Percentiles rank a stretch among this genome's conserved stretches.
These are phyloP conservation scores for Ctenochaetus hawaiiensis DNA, from an alignment of 2,797 vertebrate genomes.

Conservation along the genomic window DNA sequence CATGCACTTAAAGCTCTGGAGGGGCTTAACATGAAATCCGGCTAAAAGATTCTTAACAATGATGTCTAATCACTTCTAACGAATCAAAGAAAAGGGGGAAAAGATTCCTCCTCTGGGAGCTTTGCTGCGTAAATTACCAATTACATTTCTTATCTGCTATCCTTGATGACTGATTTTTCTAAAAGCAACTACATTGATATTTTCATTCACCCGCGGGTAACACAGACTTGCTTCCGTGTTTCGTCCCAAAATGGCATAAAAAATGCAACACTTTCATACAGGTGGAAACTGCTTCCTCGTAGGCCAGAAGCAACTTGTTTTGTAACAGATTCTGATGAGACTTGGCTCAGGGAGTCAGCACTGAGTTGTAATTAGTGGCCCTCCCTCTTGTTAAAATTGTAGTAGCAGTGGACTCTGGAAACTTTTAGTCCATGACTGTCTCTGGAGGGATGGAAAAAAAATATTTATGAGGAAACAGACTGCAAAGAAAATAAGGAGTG, in stretches of 20 bases:
- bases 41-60: constrained; percentile 63
- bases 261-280: constrained; percentile 34
- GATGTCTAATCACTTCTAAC: constrained; percentile 70
- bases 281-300: constrained; percentile 38
- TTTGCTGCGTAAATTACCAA: constrained; percentile 43
- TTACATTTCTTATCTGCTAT: constrained; percentile 45
- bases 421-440: constrained; percentile 16
- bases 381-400: constrained; percentile 42
- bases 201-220: background rate
- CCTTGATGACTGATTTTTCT: constrained; percentile 30
- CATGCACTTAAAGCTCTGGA: constrained; percentile 64
- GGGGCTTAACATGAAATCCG: constrained; percentile 67
- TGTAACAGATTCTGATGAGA: constrained; percentile 79
- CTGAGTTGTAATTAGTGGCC: constrained; percentile 78
- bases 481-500: constrained; percentile 15
- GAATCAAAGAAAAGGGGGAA: constrained; percentile 46
- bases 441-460: constrained; percentile 1
- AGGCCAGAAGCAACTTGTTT: constrained; percentile 70
- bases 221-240: constrained; percentile 12
- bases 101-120: constrained; percentile 22
- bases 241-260: constrained; percentile 20
- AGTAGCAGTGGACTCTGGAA: constrained; percentile 26
- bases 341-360: constrained; percentile 64
- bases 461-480: background rate
- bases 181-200: constrained; percentile 38